phyloP scores from a whole-genome alignment of 2,113 vertebrate genomes.

The Ranitomeya variabilis region DNA sequence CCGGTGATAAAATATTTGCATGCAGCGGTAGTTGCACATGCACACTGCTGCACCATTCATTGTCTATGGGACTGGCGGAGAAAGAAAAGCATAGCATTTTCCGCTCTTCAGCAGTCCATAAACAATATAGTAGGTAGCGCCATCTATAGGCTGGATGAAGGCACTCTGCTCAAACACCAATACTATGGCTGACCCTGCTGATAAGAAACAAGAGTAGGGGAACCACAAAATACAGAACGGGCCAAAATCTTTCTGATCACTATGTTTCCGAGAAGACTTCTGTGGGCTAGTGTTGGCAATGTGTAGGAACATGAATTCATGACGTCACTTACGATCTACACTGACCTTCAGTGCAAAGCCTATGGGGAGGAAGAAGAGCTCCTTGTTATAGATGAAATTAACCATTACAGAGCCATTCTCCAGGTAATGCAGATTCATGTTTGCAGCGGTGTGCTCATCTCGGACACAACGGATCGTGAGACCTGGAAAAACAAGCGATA shows the following conservation, averaged over 20 bases:
- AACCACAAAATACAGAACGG: neutral
- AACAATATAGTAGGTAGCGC: neutral
- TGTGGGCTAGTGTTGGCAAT: neutral
- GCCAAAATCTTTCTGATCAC: neutral
- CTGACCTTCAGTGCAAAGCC: conserved; percentile 91
- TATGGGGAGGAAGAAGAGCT: conserved; percentile 93
- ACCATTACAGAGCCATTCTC: conserved; percentile 94
- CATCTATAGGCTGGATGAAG: neutral
- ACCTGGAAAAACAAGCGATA: conserved; percentile 70
- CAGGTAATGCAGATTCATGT: conserved; percentile 96
- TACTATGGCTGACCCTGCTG: neutral
- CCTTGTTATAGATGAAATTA: conserved; percentile 94
- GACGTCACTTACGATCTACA: neutral
- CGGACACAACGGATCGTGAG: conserved; percentile 85
- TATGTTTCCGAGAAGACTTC: neutral
- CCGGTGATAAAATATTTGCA: too few relatives aligned
- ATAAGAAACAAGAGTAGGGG: neutral
- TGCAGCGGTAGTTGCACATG: too few relatives aligned
- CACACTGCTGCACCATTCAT: too few relatives aligned
- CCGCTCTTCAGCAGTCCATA: too few relatives aligned
- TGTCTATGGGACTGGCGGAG: too few relatives aligned
- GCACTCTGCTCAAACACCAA: neutral
- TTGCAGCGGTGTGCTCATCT: conserved; percentile 89
- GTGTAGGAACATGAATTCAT: neutral
- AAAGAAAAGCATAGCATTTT: too few relatives aligned